These are phyloP conservation scores for Spatula versicolor DNA, from an alignment of 2,797 vertebrate species.

Conservation along the genomic window DNA sequence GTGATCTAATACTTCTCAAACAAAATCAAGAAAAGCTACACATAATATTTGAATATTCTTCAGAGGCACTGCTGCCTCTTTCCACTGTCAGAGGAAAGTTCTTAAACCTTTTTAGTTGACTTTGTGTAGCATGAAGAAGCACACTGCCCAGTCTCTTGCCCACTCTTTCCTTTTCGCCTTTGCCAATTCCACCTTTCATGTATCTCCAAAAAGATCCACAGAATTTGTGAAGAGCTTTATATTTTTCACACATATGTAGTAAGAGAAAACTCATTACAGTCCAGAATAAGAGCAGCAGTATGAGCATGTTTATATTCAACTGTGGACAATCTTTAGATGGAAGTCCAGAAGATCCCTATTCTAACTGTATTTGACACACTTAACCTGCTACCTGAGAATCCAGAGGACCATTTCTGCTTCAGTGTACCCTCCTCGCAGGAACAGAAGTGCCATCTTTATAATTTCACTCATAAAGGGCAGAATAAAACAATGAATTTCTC, in stretches of 20 bases:
- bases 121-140: not conserved
- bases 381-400: not conserved
- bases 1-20: not conserved
- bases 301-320: not conserved
- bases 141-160: not conserved
- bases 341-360: not conserved
- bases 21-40: not conserved
- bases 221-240: not conserved
- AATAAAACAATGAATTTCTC: not conserved
- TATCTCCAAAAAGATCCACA: not conserved
- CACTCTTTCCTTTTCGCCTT: not conserved
- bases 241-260: not conserved
- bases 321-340: not conserved
- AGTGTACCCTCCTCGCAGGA: not conserved
- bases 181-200: not conserved
- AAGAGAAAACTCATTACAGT: not conserved
- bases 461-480: not conserved
- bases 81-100: slow-evolving; percentile 6
- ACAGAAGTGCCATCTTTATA: not conserved
- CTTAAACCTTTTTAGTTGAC: slow-evolving; percentile 10
- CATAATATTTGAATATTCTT: not conserved
- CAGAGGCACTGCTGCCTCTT: slow-evolving; percentile 17
- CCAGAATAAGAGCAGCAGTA: not conserved
- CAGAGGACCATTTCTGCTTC: not conserved
- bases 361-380: not conserved